These are phyloP conservation scores for Halcyon senegalensis DNA, from an alignment of 2,113 vertebrate species.

Conservation along the genomic window DNA sequence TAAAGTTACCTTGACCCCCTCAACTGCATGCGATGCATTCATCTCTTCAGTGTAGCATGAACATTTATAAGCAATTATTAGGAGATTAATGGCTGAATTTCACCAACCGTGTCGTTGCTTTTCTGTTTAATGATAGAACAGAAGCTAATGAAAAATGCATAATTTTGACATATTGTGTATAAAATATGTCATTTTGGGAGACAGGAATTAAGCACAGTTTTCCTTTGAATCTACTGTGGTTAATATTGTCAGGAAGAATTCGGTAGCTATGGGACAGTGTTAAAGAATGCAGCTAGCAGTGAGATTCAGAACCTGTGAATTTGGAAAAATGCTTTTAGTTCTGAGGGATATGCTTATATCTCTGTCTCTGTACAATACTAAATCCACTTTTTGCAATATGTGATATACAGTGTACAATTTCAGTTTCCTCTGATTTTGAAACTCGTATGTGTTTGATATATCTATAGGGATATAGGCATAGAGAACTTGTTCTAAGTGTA, in stretches of 20 bases:
- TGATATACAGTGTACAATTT: not conserved
- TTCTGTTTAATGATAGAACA: slow-evolving; percentile 62
- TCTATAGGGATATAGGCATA: not conserved
- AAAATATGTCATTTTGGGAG: slow-evolving; percentile 35
- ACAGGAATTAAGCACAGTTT: not conserved
- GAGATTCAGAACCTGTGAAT: slow-evolving; percentile 13
- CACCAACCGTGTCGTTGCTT: slow-evolving; percentile 41
- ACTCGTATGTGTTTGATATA: not conserved
- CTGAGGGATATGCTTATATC: not conserved
- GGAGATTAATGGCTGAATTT: slow-evolving; percentile 66
- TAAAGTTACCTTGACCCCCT: slow-evolving; percentile 31
- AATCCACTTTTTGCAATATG: not conserved
- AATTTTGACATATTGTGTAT: slow-evolving; percentile 50
- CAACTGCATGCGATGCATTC: slow-evolving; percentile 37
- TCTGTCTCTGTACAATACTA: not conserved
- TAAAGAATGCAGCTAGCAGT: not conserved
- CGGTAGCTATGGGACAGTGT: not conserved
- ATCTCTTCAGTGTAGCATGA: slow-evolving; percentile 54
- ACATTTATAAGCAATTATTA: slow-evolving; percentile 69
- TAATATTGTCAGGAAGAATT: not conserved
- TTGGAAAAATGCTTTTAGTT: slow-evolving; percentile 19
- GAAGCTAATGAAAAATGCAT: slow-evolving; percentile 62
- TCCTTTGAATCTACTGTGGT: slow-evolving; percentile 12
- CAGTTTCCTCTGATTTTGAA: not conserved
- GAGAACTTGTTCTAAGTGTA: not conserved